These are phyloP conservation scores for Psilopsiagon aurifrons DNA, from an alignment of 2,113 vertebrate species.

Conservation along the genomic window DNA sequence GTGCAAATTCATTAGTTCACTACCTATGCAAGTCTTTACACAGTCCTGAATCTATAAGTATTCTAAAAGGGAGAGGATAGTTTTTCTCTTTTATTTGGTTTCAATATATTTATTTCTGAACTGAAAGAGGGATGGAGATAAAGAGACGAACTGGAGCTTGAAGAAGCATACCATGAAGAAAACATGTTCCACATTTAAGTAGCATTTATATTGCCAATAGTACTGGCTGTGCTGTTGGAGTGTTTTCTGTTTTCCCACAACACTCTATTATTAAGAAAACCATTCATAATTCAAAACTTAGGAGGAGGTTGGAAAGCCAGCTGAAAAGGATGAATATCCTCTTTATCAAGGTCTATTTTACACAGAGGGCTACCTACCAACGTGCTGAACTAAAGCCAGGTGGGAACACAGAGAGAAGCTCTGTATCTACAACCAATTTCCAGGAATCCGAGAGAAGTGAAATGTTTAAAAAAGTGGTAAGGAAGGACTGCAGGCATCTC, in stretches of 20 bases:
- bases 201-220: slow-evolving; percentile 6
- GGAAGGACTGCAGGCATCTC: not conserved
- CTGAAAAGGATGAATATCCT: slow-evolving; percentile 31
- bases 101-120: not conserved
- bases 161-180: not conserved
- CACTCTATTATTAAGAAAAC: not conserved
- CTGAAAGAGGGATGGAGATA: not conserved
- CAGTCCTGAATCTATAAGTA: not conserved
- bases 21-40: not conserved
- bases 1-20: not conserved
- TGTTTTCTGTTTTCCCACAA: not conserved
- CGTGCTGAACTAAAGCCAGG: not conserved
- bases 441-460: slow-evolving; percentile 20
- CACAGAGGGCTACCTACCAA: not conserved
- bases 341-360: slow-evolving; percentile 14
- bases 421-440: slow-evolving; percentile 7
- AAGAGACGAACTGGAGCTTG: not conserved
- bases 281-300: not conserved
- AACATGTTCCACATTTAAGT: not conserved
- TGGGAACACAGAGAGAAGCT: not conserved
- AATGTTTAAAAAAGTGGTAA: not conserved
- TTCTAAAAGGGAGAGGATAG: not conserved
- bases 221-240: not conserved
- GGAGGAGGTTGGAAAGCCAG: not conserved
- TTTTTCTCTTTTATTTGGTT: not conserved